Evolutionary conservation across 37 sponge, comb jelly and placozoan genomes (phyloP).

Genomic region (Cliona cf. orientalis): DNA sequence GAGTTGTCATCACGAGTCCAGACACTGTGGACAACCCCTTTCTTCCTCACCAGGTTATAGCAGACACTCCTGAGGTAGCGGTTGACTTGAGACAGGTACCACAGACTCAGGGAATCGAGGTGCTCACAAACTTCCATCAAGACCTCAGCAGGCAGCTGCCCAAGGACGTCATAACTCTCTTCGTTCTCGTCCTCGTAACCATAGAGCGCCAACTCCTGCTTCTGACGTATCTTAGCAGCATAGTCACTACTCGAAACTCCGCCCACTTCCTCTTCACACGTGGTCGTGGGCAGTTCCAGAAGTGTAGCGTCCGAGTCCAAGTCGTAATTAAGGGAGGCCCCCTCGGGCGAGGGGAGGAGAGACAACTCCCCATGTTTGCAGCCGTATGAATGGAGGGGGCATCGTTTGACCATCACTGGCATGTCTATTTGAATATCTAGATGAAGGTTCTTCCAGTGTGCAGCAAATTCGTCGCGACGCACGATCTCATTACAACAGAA

Average conservation of each 20-base stretch:
- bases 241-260: background rate
- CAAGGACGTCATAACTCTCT: constrained; percentile 54
- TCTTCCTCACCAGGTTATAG: constrained; percentile 23
- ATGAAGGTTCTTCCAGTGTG: constrained; percentile 51
- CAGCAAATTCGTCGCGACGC: constrained; percentile 49
- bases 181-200: constrained; percentile 54
- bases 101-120: constrained; percentile 65
- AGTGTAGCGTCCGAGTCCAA: background rate
- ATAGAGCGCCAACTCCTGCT: constrained; percentile 62
- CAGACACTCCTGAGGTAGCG: constrained; percentile 57
- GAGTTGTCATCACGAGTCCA: constrained; percentile 9
- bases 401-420: constrained; percentile 18
- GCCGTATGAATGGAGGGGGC: constrained; percentile 56
- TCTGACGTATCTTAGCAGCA: constrained; percentile 31
- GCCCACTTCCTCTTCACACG: background rate
- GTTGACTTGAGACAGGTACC: constrained; percentile 65
- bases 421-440: constrained; percentile 26
- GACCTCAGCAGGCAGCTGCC: constrained; percentile 62
- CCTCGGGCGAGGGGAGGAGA: constrained; percentile 20
- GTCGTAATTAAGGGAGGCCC: constrained; percentile 27
- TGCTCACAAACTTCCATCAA: constrained; percentile 13
- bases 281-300: background rate
- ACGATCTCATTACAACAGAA: constrained; percentile 53
- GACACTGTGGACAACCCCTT: constrained; percentile 47
- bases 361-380: constrained; percentile 23